Conservation (phyloP, 2,113 vertebrate genomes). For the Larimichthys crocea region DNA sequence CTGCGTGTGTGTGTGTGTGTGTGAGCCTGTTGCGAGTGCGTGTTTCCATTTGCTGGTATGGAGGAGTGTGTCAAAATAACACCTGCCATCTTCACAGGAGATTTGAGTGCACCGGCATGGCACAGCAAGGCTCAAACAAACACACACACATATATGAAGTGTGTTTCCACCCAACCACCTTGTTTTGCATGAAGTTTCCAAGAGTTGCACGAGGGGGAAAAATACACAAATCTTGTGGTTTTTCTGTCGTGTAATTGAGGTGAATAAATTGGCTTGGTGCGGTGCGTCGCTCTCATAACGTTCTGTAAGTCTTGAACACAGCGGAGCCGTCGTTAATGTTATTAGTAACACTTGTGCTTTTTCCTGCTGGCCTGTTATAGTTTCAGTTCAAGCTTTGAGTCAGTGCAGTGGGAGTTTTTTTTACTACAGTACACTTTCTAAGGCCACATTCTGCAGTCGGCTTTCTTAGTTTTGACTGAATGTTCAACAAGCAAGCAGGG, state of each 20-base stretch:
- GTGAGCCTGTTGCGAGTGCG: neutral
- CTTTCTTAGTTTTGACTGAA: no score
- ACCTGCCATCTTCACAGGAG: constrained; percentile 51
- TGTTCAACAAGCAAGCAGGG: no score
- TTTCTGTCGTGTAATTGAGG: neutral
- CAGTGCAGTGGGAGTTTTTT: no score
- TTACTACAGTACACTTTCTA: neutral
- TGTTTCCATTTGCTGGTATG: constrained; percentile 31
- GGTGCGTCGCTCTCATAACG: neutral
- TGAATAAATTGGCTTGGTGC: neutral
- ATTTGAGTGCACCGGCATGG: constrained; percentile 20
- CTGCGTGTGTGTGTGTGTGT: neutral
- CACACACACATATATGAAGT: neutral
- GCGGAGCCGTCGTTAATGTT: neutral
- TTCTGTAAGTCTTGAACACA: neutral
- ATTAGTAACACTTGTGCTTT: constrained; percentile 1
- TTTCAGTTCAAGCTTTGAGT: neutral
- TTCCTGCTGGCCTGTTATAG: neutral
- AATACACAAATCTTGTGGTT: neutral
- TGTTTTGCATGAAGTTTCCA: constrained; percentile 4
- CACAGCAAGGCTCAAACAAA: constrained; percentile 8
- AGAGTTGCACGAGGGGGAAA: neutral
- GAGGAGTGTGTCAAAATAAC: constrained; percentile 53
- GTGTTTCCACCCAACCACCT: constrained; percentile 12
- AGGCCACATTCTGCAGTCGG: no score